A percentile compares a stretch with the other conserved stretches of the same genome.
Conservation (phyloP, 2,797 vertebrate genomes). For the Zonotrichia albicollis region DNA sequence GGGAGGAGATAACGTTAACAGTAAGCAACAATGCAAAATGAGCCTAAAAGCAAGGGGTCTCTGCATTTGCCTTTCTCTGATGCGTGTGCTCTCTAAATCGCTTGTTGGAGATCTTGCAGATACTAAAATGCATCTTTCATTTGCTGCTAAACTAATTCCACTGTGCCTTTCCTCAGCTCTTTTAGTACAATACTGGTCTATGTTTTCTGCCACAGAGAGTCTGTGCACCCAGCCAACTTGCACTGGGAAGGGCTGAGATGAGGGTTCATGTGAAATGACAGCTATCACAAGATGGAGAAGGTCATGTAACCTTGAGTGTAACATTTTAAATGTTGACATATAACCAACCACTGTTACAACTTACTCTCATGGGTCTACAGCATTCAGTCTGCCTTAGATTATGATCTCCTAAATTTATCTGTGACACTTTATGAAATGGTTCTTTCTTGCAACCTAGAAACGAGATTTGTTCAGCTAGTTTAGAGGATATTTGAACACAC, state of each 20-base stretch:
- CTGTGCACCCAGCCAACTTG: not conserved
- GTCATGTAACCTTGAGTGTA: not conserved
- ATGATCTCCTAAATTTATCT: slow-evolving; percentile 26
- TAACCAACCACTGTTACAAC: not conserved
- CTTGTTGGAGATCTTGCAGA: not conserved
- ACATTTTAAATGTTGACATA: not conserved
- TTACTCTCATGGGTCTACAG: not conserved
- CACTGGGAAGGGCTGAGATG: not conserved
- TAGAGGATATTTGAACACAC: not conserved
- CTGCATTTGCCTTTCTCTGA: not conserved
- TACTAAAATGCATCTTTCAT: not conserved
- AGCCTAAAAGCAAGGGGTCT: not conserved
- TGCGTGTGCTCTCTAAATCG: not conserved
- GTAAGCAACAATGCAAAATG: not conserved
- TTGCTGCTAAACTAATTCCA: not conserved
- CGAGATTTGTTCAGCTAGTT: slow-evolving; percentile 1
- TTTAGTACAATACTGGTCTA: not conserved
- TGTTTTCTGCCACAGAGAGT: not conserved
- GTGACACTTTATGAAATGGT: not conserved
- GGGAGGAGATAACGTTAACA: slow-evolving; percentile 34
- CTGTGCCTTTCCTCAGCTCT: not conserved
- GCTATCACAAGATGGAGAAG: not conserved
- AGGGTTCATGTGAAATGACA: not conserved
- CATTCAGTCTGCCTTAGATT: not conserved
- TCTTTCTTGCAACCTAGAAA: not conserved